Evolutionary conservation across 2,113 vertebrate species (phyloP).

Genomic region (Zapus hudsonius): DNA sequence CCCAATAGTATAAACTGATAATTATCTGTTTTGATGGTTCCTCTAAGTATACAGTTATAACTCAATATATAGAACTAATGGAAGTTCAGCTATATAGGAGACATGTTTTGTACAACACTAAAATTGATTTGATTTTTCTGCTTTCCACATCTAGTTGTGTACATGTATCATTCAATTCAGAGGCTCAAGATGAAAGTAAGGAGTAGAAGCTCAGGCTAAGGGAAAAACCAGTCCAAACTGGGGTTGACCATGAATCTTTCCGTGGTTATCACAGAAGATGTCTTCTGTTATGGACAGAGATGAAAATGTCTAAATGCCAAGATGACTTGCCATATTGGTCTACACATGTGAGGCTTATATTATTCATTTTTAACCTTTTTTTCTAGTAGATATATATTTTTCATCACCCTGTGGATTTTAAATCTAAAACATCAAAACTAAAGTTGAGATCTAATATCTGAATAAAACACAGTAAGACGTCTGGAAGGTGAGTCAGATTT

Average conservation of each 20-base stretch:
- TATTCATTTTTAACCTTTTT: background rate
- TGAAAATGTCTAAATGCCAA: too few species aligned
- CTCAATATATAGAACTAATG: background rate
- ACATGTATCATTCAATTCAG: background rate
- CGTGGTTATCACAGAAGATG: background rate
- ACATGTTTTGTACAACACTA: background rate
- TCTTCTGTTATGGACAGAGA: background rate
- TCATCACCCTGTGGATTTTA: background rate
- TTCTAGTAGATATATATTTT: background rate
- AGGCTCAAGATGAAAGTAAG: background rate
- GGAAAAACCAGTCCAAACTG: background rate
- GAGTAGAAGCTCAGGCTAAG: background rate
- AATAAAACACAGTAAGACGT: conserved; percentile 33
- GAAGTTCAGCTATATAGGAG: background rate
- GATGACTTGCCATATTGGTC: background rate
- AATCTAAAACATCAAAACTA: conserved; percentile 24
- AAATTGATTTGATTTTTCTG: background rate
- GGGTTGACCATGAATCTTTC: background rate
- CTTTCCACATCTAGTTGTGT: background rate
- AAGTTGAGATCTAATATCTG: background rate
- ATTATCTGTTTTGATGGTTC: background rate
- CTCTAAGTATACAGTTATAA: background rate
- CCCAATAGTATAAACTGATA: background rate
- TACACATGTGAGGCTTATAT: background rate
- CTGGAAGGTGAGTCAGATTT: conserved; percentile 31